Evolutionary conservation across 53 echinoderm and acorn worm species (phyloP).

Genomic region (Zoroaster sp.): DNA sequence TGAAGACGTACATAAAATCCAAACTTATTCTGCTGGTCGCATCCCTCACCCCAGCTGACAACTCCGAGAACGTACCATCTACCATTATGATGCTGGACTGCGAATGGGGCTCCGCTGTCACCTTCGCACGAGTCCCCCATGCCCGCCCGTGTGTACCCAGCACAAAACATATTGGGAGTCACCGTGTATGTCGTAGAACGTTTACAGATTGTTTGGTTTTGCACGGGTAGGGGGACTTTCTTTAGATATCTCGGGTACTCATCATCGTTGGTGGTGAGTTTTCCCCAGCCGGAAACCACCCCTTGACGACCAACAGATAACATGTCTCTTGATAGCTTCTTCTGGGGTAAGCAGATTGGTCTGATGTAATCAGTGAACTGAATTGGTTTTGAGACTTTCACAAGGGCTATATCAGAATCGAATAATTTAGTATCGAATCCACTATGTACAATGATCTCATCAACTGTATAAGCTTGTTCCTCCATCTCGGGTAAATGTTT

Average conservation of each 20-base stretch:
- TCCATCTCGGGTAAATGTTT: slow-evolving; percentile 73
- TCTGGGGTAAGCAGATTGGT: slow-evolving; percentile 91
- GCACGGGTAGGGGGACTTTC: slow-evolving; percentile 72
- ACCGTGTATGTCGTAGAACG: slow-evolving; percentile 63
- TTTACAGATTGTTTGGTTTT: slow-evolving; percentile 56
- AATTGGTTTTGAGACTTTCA: slow-evolving; percentile 66
- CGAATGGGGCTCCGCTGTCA: slow-evolving; percentile 90
- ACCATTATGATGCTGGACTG: slow-evolving; percentile 34
- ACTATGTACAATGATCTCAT: slow-evolving; percentile 63
- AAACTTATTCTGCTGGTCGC: slow-evolving; percentile 63
- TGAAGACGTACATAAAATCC: slow-evolving; percentile 88
- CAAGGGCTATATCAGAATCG: slow-evolving; percentile 82
- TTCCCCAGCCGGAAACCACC: slow-evolving; percentile 82
- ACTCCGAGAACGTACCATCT: slow-evolving; percentile 75
- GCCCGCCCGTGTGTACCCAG: slow-evolving; percentile 66
- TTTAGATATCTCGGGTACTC: slow-evolving; percentile 77
- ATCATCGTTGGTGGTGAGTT: not conserved
- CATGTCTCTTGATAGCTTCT: slow-evolving; percentile 63
- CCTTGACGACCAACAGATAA: slow-evolving; percentile 52
- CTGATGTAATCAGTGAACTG: slow-evolving; percentile 81
- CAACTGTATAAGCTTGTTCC: slow-evolving; percentile 76
- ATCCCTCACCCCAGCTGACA: slow-evolving; percentile 96
- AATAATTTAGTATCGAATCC: slow-evolving; percentile 58
- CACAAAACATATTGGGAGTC: slow-evolving; percentile 94
- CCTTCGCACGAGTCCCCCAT: slow-evolving; percentile 85